Evolutionary conservation across 2,113 vertebrate species (phyloP).

Genomic region (Lota lota): DNA sequence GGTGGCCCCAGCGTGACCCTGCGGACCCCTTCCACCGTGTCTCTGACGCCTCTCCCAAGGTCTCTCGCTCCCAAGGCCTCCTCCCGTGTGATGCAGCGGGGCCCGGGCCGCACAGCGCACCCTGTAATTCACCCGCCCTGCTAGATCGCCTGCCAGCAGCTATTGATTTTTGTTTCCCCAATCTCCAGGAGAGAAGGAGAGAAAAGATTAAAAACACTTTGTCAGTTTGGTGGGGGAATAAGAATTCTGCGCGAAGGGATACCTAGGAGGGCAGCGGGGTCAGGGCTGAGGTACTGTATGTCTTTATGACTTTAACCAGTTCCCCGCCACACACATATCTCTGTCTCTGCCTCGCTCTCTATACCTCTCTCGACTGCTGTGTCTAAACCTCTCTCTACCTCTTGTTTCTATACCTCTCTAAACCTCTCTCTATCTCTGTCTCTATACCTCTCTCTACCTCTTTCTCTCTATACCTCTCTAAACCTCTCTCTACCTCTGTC

Average conservation of each 20-base stretch:
- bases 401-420: too few relatives aligned
- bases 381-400: constrained; percentile 1
- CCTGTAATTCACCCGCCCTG: constrained; percentile 84
- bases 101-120: constrained; percentile 56
- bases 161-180: constrained; percentile 99
- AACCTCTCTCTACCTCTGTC: constrained; percentile 8
- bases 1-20: constrained; percentile 67
- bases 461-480: constrained; percentile 6
- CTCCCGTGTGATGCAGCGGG: constrained; percentile 64
- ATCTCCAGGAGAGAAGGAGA: constrained; percentile 98
- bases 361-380: too few relatives aligned
- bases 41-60: constrained; percentile 70
- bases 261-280: constrained; percentile 71
- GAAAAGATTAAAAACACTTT: constrained; percentile 99
- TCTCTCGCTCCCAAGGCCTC: constrained; percentile 74
- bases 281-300: constrained; percentile 74
- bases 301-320: constrained; percentile 80
- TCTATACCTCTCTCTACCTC: constrained; percentile 21
- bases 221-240: constrained; percentile 99
- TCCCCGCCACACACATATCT: constrained; percentile 50
- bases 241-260: constrained; percentile 91
- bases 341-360: too few relatives aligned
- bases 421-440: too few relatives aligned
- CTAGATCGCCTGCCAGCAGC: constrained; percentile 98
- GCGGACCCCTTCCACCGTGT: constrained; percentile 54